Percentiles rank a stretch among this genome's conserved stretches.
Conservation (phyloP, 1,140 invertebrate species). For the Dendrolimus punctatus region DNA sequence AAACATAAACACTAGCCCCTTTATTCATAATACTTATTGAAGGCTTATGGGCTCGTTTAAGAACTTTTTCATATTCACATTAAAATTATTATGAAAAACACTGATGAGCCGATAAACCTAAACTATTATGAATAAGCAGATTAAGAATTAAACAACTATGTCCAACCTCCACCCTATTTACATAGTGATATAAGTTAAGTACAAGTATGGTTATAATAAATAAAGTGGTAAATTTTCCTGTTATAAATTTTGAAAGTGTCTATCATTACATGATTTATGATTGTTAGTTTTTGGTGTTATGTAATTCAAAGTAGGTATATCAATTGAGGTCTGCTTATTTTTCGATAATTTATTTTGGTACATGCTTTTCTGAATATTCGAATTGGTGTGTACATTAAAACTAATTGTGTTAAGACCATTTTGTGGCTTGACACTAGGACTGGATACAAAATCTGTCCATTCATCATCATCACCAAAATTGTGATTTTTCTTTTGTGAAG, state of each 20-base stretch:
- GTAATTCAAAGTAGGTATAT: slow-evolving; percentile 57
- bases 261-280: slow-evolving; percentile 40
- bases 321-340: slow-evolving; percentile 39
- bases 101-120: no score
- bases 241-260: slow-evolving; percentile 69
- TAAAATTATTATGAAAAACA: no score
- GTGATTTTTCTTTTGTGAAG: slow-evolving; percentile 34
- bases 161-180: slow-evolving; percentile 47
- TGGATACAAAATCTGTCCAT: slow-evolving; percentile 78
- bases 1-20: no score
- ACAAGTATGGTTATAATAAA: slow-evolving; percentile 7
- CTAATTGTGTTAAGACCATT: slow-evolving; percentile 62
- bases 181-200: background rate
- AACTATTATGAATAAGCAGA: slow-evolving; percentile 1
- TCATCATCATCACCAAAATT: slow-evolving; percentile 71
- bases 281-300: slow-evolving; percentile 52
- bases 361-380: slow-evolving; percentile 39
- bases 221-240: slow-evolving; percentile 21
- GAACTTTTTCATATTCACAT: no score
- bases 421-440: slow-evolving; percentile 54
- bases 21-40: no score
- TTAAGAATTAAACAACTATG: slow-evolving; percentile 18
- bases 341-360: slow-evolving; percentile 34
- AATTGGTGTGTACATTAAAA: slow-evolving; percentile 58
- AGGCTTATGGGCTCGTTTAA: no score